phyloP scores from a whole-genome alignment of 2,888 invertebrate species.

The Drosophila helvetica region DNA sequence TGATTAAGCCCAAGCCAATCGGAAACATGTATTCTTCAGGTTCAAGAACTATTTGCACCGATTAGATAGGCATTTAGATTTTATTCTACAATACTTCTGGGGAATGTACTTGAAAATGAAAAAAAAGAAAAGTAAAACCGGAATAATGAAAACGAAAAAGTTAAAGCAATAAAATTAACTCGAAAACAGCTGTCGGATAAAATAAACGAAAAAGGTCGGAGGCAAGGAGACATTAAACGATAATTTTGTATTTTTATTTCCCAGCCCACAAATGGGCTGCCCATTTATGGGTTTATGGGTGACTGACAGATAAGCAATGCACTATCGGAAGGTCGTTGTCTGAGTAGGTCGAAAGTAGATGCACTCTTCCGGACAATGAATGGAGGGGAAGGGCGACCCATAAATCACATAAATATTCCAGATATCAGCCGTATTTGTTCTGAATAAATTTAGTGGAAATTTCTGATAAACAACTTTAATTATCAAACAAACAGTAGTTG shows the following conservation, averaged over 20 bases:
- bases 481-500: too few relatives aligned
- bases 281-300: slow-evolving; percentile 32
- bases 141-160: background rate
- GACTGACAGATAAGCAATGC: slow-evolving; percentile 32
- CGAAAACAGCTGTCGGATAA: slow-evolving; percentile 17
- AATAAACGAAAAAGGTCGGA: slow-evolving; percentile 7
- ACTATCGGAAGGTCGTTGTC: slow-evolving; percentile 12
- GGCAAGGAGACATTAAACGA: slow-evolving; percentile 19
- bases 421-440: background rate
- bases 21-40: slow-evolving; percentile 19
- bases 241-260: slow-evolving; percentile 18
- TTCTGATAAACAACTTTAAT: slow-evolving; percentile 10
- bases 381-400: background rate
- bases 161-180: slow-evolving; percentile 9
- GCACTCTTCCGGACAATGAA: background rate
- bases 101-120: slow-evolving; percentile 10
- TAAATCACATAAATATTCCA: background rate
- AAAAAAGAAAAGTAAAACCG: background rate
- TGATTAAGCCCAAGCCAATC: slow-evolving; percentile 14
- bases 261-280: too few relatives aligned
- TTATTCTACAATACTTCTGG: too few relatives aligned
- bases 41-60: slow-evolving; percentile 40
- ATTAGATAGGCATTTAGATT: slow-evolving; percentile 48
- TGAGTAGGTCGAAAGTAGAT: slow-evolving; percentile 30
- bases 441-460: background rate